phyloP scores from a whole-genome alignment of 2,113 vertebrate species.

The Chunga burmeisteri region DNA sequence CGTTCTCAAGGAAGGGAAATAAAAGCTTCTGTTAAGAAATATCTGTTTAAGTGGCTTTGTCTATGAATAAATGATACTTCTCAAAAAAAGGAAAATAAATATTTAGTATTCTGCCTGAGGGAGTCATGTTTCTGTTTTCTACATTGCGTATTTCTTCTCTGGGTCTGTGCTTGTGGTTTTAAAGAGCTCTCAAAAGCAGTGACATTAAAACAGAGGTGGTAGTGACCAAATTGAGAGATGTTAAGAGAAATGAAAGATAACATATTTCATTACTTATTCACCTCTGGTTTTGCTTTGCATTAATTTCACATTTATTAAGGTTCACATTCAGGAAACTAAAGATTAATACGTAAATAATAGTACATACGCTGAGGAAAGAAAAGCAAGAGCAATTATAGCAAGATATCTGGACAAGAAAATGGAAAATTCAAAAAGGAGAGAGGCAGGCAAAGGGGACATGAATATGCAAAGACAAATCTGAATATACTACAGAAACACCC shows the following conservation, averaged over 20 bases:
- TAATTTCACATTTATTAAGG: not conserved
- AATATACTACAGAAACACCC: not conserved
- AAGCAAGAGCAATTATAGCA: not conserved
- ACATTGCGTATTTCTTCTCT: not conserved
- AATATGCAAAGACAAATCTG: not conserved
- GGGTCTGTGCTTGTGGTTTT: not conserved
- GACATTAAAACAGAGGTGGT: not conserved
- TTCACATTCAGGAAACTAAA: not conserved
- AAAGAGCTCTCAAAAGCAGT: not conserved
- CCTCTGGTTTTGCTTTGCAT: not conserved
- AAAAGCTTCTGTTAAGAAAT: not conserved
- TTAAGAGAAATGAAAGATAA: not conserved
- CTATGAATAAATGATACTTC: conserved; percentile 18
- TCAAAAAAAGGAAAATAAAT: not conserved
- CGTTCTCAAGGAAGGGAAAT: not conserved
- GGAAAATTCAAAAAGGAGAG: not conserved
- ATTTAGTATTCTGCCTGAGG: not conserved
- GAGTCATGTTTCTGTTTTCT: not conserved
- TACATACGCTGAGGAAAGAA: not conserved
- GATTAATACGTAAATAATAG: not conserved
- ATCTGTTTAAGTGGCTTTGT: not conserved
- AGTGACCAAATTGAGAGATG: not conserved
- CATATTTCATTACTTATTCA: not conserved
- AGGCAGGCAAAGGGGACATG: not conserved
- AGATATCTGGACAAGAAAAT: not conserved